phyloP scores from a whole-genome alignment of 2,797 vertebrate genomes.

The Ambastaia sidthimunki region DNA sequence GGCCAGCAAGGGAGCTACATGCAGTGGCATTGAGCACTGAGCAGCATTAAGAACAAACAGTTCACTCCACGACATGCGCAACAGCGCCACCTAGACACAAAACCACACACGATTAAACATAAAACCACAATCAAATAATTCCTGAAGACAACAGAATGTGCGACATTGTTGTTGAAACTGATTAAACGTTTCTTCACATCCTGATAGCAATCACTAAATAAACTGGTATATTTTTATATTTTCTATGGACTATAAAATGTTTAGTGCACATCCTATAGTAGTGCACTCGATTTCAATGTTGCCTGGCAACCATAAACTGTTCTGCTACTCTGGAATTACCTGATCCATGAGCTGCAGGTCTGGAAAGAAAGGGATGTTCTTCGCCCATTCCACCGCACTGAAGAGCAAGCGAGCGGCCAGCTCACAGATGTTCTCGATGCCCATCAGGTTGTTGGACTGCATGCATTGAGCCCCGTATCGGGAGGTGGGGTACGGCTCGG shows the following conservation, averaged over 20 bases:
- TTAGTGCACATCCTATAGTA: neutral
- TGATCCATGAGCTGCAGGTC: conserved; percentile 89
- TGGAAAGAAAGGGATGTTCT: conserved; percentile 89
- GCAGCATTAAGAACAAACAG: conserved; percentile 88
- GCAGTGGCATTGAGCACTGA: conserved; percentile 87
- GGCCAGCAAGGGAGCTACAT: conserved; percentile 84
- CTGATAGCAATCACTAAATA: no score
- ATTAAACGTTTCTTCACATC: no score
- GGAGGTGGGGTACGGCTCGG: conserved; percentile 86
- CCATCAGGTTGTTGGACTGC: conserved; percentile 88
- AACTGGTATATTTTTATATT: no score
- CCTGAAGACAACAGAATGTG: no score
- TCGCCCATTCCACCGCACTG: conserved; percentile 89
- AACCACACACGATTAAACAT: neutral
- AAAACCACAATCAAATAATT: neutral
- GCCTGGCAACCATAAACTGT: neutral
- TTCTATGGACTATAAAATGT: neutral
- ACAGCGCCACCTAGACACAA: conserved; percentile 76
- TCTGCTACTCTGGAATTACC: conserved; percentile 64
- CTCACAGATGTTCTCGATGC: conserved; percentile 89
- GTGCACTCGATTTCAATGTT: neutral
- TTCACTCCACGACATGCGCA: conserved; percentile 89
- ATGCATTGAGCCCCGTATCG: conserved; percentile 87
- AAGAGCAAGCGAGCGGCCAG: conserved; percentile 87
- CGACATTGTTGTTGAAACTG: no score